Base-by-base conservation (phyloP, 1,140 invertebrate species). In the Drosophila pectinifera region DNA sequence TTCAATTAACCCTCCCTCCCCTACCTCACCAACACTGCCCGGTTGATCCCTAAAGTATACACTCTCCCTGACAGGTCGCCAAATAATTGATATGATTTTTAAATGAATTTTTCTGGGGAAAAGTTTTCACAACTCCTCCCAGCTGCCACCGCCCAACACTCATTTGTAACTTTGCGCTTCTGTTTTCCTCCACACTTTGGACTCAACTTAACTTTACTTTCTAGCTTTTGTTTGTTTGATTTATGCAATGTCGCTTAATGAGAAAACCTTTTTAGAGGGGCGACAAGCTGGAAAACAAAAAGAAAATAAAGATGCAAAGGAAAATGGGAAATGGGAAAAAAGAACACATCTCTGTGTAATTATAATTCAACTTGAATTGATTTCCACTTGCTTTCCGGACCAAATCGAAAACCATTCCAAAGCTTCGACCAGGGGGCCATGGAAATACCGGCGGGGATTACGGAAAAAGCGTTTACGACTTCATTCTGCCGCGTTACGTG, bases 401-500 rank as follows among this genome's bases (percentile, higher is more conserved):
- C 63, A 38, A 53, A 68, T 45, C 39, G 41, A 42, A 74, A 64
- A 4, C 28, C 28, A 41, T 57, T 38, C 22, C 39, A 58, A 57
- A 22, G 45, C n/a, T n/a, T n/a, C n/a, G n/a, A 45, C 16, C 8
- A n/a, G 11, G 6, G 22, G 26, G 14, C 16, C 10, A 38, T 18
- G 51, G 11, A n/a, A 55, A 68, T 20, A 26, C 43, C 59, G 34
- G 13, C 20, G 10, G 36, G 34, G 59, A 55, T 56, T 53, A 34
- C 53, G 54, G 36, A 14, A 42, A 41, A 45, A 31, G 14, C n/a
- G 26, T 86, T 88, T 88, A 86, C 83, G 83, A 88, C 83, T 86
- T 86, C 79, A 88, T 88, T 53, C 88, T 77, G 65, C 59, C 31
- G 54, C 67, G 75, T 79, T 86, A 86, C 83, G 83, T 88, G 83